These are phyloP conservation scores for Pangasius macronema DNA, from an alignment of 2,797 vertebrate species.

Conservation along the genomic window DNA sequence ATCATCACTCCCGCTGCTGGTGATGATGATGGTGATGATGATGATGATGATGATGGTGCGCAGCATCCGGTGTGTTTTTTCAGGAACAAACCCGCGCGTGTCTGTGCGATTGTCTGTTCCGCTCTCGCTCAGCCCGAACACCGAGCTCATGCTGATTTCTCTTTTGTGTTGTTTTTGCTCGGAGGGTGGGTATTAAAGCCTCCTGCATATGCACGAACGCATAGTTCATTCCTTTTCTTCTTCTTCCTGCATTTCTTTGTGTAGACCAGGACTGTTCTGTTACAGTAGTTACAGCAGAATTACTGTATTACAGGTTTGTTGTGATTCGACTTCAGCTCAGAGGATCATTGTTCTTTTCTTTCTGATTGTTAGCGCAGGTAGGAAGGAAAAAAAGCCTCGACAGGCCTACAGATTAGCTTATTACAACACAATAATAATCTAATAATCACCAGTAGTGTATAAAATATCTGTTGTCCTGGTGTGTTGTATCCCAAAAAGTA, in stretches of 20 bases:
- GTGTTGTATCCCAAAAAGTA: background rate
- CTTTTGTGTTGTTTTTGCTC: background rate
- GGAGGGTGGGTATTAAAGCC: background rate
- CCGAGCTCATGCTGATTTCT: background rate
- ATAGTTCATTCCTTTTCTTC: background rate
- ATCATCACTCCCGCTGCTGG: constrained; percentile 1
- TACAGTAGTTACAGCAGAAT: background rate
- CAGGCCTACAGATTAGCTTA: background rate
- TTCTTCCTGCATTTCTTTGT: background rate
- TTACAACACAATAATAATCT: background rate
- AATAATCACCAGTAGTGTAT: background rate
- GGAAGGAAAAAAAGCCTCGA: background rate
- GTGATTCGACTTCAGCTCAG: background rate
- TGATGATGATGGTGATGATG: background rate
- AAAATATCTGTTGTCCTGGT: background rate
- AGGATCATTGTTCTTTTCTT: background rate
- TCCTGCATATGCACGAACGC: background rate
- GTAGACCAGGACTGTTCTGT: background rate
- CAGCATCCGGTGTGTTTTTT: constrained; percentile 31
- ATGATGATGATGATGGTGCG: constrained; percentile 19
- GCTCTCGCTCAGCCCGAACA: background rate
- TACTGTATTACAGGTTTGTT: too few species aligned
- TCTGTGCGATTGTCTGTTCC: background rate
- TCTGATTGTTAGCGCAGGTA: background rate
- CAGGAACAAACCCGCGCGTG: background rate